Base-by-base conservation (phyloP, 2,888 invertebrate genomes). In the Notodonta ziczac region DNA sequence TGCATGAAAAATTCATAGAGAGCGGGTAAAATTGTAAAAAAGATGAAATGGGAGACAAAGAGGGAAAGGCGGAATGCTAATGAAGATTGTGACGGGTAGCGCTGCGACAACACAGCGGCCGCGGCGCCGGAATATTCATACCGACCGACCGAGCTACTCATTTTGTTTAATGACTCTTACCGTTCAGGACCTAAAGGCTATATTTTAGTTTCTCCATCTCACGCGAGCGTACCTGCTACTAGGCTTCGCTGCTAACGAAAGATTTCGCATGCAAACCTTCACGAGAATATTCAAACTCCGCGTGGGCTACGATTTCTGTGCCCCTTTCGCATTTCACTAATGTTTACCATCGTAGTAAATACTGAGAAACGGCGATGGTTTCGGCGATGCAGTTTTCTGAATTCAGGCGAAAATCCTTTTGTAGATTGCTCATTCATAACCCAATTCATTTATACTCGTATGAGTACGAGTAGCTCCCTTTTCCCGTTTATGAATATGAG, bases 31-130 rank as follows among this genome's bases (percentile, higher is more conserved):
- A 67, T 71, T 70, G 69, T 71, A 67, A 66, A 69, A 56, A 65
- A 67, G 69, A 67, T 60, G 65, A 62, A 69, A 73, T 63, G 73
- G 67, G 58, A 69, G 69, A 66, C 69, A 72, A 69, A 76, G 69
- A 76, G 54, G 67, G 69, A 73, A 62, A 70, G 69, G 67, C 69
- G 69, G 73, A 77, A 80, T 76, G 73, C 69, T 81, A 83, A 83
- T 80, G 83, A 77, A 76, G 73, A 74, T 73, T 74, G 72, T 72
- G 70, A 66, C 64, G 62, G 70, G 65, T 66, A 59, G 67, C 66
- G 70, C 62, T 67, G 58, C 66, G 65, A 69, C 66, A 64, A 69
- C 66, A 65, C 56, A 61, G 69, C 60, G 66, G n/a, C 44, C 42
- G 54, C 24, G 24, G 24, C 46, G 56, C 56, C 58, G 52, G 73